These are phyloP conservation scores for Epizoanthus rinbou DNA, from an alignment of 92 coral and sea anemone genomes.

Conservation along the genomic window DNA sequence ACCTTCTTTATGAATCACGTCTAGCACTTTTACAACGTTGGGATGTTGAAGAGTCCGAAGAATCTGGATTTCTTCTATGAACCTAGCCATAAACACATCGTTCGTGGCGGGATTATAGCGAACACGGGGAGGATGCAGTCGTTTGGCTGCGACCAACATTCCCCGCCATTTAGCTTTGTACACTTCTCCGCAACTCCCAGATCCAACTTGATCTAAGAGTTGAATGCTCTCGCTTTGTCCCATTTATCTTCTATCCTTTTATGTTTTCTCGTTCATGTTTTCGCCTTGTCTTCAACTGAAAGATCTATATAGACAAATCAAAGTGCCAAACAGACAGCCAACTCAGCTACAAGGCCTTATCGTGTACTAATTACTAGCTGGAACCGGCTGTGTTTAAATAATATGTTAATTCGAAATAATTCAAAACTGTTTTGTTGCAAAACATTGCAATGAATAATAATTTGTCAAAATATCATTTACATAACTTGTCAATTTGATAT, in stretches of 20 bases:
- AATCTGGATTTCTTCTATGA: conserved; percentile 48
- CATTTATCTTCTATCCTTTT: background rate
- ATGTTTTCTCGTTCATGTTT: too few species aligned
- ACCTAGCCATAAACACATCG: conserved; percentile 35
- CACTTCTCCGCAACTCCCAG: conserved; percentile 60
- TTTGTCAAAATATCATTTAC: too few species aligned
- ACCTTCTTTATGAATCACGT: conserved; percentile 24
- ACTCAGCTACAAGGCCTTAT: too few species aligned
- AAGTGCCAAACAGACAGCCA: too few species aligned
- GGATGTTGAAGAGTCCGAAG: conserved; percentile 51
- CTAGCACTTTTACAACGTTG: conserved; percentile 45
- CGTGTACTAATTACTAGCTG: too few species aligned
- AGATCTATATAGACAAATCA: too few species aligned
- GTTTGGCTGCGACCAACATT: conserved; percentile 60
- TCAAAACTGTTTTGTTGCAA: too few species aligned
- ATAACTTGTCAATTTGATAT: too few species aligned
- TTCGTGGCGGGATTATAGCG: conserved; percentile 10
- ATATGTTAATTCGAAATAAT: too few species aligned
- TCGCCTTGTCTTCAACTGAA: too few species aligned
- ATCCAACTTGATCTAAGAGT: conserved; percentile 24
- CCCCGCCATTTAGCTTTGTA: conserved; percentile 67
- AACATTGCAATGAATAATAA: too few species aligned
- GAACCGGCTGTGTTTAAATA: too few species aligned
- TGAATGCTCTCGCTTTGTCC: conserved; percentile 25
- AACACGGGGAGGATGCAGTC: conserved; percentile 49